Evolutionary conservation across 2,797 vertebrate genomes (phyloP).

Genomic region (Muraenolepis orangiensis): DNA sequence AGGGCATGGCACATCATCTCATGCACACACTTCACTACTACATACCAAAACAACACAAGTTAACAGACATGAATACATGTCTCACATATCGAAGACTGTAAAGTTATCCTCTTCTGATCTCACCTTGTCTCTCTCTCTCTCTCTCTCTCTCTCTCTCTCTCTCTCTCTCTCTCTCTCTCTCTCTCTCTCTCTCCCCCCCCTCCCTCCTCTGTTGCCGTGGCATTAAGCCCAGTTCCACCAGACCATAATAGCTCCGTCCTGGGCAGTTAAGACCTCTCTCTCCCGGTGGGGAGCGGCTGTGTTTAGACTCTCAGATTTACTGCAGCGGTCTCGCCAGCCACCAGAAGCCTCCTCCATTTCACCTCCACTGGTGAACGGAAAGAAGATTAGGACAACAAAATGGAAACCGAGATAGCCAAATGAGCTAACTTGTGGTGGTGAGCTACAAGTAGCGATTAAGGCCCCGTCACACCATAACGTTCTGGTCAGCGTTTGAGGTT

Average conservation of each 20-base stretch:
- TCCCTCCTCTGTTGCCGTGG: constrained; percentile 39
- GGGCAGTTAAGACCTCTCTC: constrained; percentile 36
- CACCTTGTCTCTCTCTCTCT: not conserved
- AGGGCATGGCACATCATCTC: not conserved
- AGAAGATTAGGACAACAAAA: not conserved
- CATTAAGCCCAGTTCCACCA: constrained; percentile 41
- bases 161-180: no score
- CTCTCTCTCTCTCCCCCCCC: no score
- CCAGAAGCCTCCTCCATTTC: not conserved
- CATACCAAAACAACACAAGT: not conserved
- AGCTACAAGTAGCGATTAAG: no score
- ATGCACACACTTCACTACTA: not conserved
- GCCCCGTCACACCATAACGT: no score
- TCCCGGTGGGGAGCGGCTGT: constrained; percentile 28
- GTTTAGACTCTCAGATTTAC: constrained; percentile 46
- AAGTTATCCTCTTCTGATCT: not conserved
- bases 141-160: no score
- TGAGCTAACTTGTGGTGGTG: no score
- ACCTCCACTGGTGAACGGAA: not conserved
- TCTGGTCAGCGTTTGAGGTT: no score
- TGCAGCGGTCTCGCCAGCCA: not conserved
- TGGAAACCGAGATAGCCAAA: not conserved
- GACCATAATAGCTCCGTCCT: constrained; percentile 55
- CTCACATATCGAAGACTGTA: not conserved
- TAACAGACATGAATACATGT: not conserved